Base-by-base conservation (phyloP, 2,797 vertebrate genomes). In the Sebastes itinus region DNA sequence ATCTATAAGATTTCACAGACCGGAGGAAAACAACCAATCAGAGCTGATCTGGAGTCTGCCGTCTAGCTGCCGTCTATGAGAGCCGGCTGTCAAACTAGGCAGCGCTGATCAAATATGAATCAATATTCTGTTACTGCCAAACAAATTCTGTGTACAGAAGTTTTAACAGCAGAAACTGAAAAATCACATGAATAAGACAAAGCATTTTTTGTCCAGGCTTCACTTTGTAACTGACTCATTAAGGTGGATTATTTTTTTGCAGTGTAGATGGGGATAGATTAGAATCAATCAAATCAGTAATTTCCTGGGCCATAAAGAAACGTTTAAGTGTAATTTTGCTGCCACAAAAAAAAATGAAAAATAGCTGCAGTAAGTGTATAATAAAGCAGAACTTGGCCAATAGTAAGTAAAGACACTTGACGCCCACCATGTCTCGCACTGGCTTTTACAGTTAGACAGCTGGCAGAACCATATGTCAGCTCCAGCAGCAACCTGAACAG, bases 401-500 rank as follows among this genome's bases (percentile, higher is more conserved):
- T 30, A 28, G 27, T 69, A 33, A 54, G 49, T 22, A 54, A 27
- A 67, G 58, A 58, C n/a, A 32, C 68, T 75, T 67, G 68, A 63
- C n/a, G 25, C 73, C 65, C 60, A 61, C 38, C 35, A 13, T 25
- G 38, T 27, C 60, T 32, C 3, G 12, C 49, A n/a, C 9, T 77
- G 70, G 59, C 6, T 35, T 72, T 72, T 58, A 72, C 56, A 69
- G 62, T 64, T 22, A 77, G 76, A 76, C 73, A 83, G 65, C 55
- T 49, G 42, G 68, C 59, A 69, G 42, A 42, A 52, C 14, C 52
- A 61, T 62, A 59, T 76, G 63, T 85, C 80, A 82, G 62, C 62
- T 46, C 18, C 68, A 74, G 60, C 54, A 69, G 63, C 68, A 72
- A 52, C 61, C 67, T 67, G 56, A 67, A 60, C 7, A 27, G 62